Evolutionary conservation across 2,797 vertebrate genomes (phyloP), one percentile per base, ranked within the genome.

Genomic region (Hyperoplus immaculatus): DNA sequence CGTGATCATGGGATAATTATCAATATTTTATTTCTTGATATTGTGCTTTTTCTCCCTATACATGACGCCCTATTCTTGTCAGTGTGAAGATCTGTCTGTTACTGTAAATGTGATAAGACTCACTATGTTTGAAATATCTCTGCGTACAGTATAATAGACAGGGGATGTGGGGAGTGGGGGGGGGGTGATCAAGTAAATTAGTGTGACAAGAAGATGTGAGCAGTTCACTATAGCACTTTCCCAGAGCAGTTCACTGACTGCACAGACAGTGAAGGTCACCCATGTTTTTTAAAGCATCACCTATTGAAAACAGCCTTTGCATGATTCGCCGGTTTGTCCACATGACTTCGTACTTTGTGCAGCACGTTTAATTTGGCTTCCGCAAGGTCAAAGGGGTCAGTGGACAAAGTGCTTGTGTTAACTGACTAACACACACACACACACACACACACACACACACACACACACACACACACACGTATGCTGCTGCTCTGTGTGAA

Each of bases 381-480:
- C 46, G 42, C 90, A 88, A 91, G 92, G 89, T 93, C 93, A 91
- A 77, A 88, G 67, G 86, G 93, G 93, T 94, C 92, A 94, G 60
- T 65, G 72, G 82, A 88, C 86, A 89, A 87, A 90, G 82, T 85
- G 86, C 82, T 92, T 77, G 84, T 91, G 80, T 81, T 58, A 54
- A 72, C 70, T 76, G 77, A 84, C 77, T 62, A 69, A 72, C 74
- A 78, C 69, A 79, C 75, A 16, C 63, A 65, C 29, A 29, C 29
- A 29, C 29, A 29, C 29, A 29, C 29, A 29, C 29, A 29, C 29
- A 29, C 29, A 29, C 29, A 29, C 29, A 16, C 63, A 65, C 29
- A 29, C 29, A 29, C 29, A 29, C 29, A 29, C 29, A 29, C 29
- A 2, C 21, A 21, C 21, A 29, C 29, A 29, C 29, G 29, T 29